Evolutionary conservation across 2,113 vertebrate species (phyloP).

Genomic region (Carassius carassius): DNA sequence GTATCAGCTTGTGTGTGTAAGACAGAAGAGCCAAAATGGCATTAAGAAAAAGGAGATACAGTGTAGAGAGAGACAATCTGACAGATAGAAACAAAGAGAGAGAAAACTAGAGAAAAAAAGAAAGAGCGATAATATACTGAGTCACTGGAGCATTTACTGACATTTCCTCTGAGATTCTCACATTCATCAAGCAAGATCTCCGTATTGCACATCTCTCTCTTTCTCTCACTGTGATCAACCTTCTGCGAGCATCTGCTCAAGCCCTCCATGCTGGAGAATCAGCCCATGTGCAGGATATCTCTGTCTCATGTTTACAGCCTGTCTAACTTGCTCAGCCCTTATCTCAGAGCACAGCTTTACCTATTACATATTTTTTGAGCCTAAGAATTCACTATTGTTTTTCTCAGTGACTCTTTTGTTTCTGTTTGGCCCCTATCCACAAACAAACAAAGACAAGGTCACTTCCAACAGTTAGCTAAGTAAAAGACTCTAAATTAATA

Average conservation of each 20-base stretch:
- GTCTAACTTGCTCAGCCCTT: conserved; percentile 42
- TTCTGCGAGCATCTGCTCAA: conserved; percentile 32
- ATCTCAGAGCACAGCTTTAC: conserved; percentile 42
- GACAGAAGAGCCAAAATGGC: conserved; percentile 3
- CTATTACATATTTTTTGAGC: conserved; percentile 29
- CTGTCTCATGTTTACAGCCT: conserved; percentile 36
- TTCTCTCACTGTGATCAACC: conserved; percentile 35
- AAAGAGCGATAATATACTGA: conserved; percentile 27
- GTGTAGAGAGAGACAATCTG: background rate
- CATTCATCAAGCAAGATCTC: conserved; percentile 42
- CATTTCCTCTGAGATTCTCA: conserved; percentile 27
- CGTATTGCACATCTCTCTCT: conserved; percentile 15
- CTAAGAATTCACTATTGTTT: background rate
- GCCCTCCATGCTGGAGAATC: conserved; percentile 13
- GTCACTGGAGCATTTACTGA: conserved; percentile 15
- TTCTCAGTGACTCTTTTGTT: background rate
- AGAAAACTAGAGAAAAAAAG: conserved; percentile 20
- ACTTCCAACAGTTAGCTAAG: background rate
- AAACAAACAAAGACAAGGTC: background rate
- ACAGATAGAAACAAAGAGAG: conserved; percentile 24
- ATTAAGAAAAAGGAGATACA: background rate
- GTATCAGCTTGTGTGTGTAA: background rate
- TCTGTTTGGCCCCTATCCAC: conserved; percentile 5
- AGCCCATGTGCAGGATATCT: conserved; percentile 5
- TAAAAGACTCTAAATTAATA: background rate